phyloP scores from a whole-genome alignment of 2,888 invertebrate species.

The Nemotelus nigrinus region DNA sequence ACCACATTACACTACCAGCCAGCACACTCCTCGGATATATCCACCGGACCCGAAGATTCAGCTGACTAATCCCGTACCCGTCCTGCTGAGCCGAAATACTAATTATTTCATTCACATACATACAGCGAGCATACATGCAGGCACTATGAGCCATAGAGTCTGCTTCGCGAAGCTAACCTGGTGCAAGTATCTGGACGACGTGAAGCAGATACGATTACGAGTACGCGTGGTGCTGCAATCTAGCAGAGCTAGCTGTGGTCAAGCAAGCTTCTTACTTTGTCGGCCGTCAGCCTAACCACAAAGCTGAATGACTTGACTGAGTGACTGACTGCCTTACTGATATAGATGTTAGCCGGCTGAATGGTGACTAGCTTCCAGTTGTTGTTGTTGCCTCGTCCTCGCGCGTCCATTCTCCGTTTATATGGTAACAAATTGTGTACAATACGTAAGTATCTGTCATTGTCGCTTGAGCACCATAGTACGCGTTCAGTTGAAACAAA shows the following conservation, averaged over 20 bases:
- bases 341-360: constrained; percentile 14
- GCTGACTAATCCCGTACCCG: not conserved
- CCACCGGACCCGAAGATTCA: constrained; percentile 17
- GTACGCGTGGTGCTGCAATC: not conserved
- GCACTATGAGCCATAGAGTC: constrained; percentile 20
- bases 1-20: not conserved
- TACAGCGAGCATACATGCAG: not conserved
- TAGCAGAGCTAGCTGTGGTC: not conserved
- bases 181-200: constrained; percentile 7
- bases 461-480: not conserved
- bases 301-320: constrained; percentile 25
- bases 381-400: constrained; percentile 36
- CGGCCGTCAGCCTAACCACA: not conserved
- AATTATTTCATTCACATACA: no score
- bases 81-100: not conserved
- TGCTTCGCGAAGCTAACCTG: not conserved
- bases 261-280: not conserved
- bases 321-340: constrained; percentile 31
- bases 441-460: not conserved
- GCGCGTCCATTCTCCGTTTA: not conserved
- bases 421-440: constrained; percentile 22
- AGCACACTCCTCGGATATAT: no score
- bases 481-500: no score
- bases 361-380: not conserved
- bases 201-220: no score